These are phyloP conservation scores for Triplophysa yarkandensis DNA, from an alignment of 2,797 vertebrate genomes.

Conservation along the genomic window DNA sequence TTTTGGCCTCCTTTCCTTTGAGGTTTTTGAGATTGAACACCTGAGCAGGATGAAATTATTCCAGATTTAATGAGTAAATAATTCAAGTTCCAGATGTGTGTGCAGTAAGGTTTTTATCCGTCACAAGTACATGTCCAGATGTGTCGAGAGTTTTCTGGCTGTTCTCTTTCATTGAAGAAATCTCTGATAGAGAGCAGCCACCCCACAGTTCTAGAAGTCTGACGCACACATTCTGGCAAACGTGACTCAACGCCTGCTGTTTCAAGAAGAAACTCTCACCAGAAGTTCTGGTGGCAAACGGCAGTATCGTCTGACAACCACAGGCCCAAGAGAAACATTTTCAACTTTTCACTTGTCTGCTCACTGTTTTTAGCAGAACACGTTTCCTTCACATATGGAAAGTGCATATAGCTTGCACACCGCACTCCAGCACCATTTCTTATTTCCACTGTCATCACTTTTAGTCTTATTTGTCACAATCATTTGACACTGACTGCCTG, in stretches of 20 bases:
- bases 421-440: conserved; percentile 44
- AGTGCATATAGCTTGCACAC: conserved; percentile 47
- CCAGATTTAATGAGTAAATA: conserved; percentile 65
- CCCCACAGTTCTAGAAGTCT: conserved; percentile 43
- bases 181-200: conserved; percentile 31
- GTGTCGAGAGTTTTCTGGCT: conserved; percentile 51
- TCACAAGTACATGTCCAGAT: conserved; percentile 65
- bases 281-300: conserved; percentile 58
- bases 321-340: conserved; percentile 58
- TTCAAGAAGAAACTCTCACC: conserved; percentile 46
- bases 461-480: conserved; percentile 41
- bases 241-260: conserved; percentile 51
- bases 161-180: conserved; percentile 34
- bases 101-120: conserved; percentile 57
- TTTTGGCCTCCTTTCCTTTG: conserved; percentile 29
- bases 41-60: conserved; percentile 49
- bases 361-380: conserved; percentile 47
- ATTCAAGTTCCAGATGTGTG: conserved; percentile 69
- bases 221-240: conserved; percentile 53
- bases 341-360: conserved; percentile 56
- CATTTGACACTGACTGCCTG: conserved; percentile 45
- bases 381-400: conserved; percentile 60
- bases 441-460: conserved; percentile 47
- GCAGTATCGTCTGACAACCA: conserved; percentile 55
- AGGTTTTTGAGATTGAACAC: conserved; percentile 46